Percentiles rank a stretch among this genome's conserved stretches.
Evolutionary conservation across 2,888 invertebrate species (phyloP).

Genomic region (Dryococelus australis): DNA sequence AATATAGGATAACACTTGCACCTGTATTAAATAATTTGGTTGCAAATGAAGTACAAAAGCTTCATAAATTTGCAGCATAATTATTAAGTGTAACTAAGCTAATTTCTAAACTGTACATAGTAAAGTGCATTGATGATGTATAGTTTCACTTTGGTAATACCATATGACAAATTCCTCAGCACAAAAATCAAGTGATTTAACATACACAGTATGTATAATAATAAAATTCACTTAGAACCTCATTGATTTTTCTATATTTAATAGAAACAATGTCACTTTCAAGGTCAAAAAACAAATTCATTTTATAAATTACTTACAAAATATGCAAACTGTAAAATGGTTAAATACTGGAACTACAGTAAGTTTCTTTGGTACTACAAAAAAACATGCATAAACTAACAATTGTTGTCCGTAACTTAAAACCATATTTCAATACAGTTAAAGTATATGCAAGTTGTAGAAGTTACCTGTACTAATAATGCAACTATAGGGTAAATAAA

Average conservation of each 20-base stretch:
- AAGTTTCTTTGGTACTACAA: neutral
- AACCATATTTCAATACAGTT: too few relatives aligned
- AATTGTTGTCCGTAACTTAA: too few relatives aligned
- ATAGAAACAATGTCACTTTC: neutral
- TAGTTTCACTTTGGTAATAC: neutral
- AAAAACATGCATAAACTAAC: neutral
- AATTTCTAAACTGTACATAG: neutral
- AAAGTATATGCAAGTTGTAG: neutral
- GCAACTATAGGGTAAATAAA: neutral
- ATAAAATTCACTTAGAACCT: neutral
- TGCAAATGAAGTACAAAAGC: too few relatives aligned
- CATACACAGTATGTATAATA: slow-evolving; percentile 8
- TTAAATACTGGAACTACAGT: neutral
- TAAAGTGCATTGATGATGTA: neutral
- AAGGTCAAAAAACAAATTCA: neutral
- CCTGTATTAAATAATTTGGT: too few relatives aligned
- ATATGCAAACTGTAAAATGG: neutral
- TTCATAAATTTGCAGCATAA: neutral
- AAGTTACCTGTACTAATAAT: neutral
- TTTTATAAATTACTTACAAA: neutral
- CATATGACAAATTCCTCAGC: neutral
- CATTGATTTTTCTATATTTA: neutral
- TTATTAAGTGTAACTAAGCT: neutral
- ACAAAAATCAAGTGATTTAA: neutral
- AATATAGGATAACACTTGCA: too few relatives aligned